Conservation (phyloP, 2,888 invertebrate species). For the Brachynemurus nebulosus region DNA sequence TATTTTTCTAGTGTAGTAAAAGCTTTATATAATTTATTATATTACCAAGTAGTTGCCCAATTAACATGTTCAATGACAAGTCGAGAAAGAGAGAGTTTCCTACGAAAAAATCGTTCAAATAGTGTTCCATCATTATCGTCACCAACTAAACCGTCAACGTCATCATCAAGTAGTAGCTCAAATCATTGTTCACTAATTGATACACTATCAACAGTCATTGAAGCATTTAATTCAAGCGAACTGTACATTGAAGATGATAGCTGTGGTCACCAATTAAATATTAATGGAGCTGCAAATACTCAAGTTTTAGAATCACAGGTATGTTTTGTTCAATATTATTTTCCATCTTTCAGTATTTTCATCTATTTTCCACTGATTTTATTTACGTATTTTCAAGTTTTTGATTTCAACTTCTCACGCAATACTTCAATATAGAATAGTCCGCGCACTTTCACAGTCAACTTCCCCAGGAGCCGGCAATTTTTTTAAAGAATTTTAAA, state of each 20-base stretch:
- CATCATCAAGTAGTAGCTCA: slow-evolving; percentile 17
- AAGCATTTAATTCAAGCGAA: slow-evolving; percentile 38
- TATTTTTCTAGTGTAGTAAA: slow-evolving; percentile 81
- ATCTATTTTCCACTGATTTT: no score
- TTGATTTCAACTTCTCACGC: no score
- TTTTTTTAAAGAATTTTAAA: no score
- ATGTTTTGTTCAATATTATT: no score
- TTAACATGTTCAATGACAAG: slow-evolving; percentile 54
- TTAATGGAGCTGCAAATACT: slow-evolving; percentile 24
- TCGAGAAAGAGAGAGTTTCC: slow-evolving; percentile 43
- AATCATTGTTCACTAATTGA: slow-evolving; percentile 29
- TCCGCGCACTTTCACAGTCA: no score
- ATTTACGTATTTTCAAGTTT: no score
- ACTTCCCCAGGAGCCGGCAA: no score
- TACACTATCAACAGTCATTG: slow-evolving; percentile 33
- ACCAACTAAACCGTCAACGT: slow-evolving; percentile 22
- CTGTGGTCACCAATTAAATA: slow-evolving; percentile 17
- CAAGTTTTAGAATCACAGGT: slow-evolving; percentile 32
- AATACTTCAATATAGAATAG: no score
- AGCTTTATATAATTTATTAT: slow-evolving; percentile 75
- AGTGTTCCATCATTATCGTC: slow-evolving; percentile 13
- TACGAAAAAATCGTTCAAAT: slow-evolving; percentile 23
- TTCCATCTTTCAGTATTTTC: no score
- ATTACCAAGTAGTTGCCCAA: slow-evolving; percentile 78
- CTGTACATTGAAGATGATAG: slow-evolving; percentile 47